Evolutionary conservation across 2,797 vertebrate species (phyloP), one percentile per base, ranked within the genome.

Genomic region (Dermochelys coriacea): DNA sequence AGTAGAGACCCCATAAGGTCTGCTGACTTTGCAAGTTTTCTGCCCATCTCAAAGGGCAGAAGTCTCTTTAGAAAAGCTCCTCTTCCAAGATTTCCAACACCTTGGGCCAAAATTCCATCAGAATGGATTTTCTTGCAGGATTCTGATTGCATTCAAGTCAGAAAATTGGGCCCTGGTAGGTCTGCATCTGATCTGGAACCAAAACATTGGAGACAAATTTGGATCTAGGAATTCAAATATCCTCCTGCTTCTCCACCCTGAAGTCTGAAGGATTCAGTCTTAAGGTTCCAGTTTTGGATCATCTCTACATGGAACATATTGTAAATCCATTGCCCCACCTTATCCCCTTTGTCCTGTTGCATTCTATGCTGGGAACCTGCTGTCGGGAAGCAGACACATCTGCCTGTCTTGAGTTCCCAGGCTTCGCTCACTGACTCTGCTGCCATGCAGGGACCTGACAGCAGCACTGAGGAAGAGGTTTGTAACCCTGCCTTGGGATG

Each of bases 351-450:
- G 68, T 89, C 21, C 85, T 54, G 57, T 50, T 88, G 85, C 27
- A 0, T 23, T 79, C 47, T 86, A 74, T 82, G 80, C 80, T 41
- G 27, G 89, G n/a, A 52, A 80, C 41, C 18, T 87, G 12, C 50
- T 61, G n/a, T 21, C 0, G 0, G 0, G 1, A 82, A 75, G 49
- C 87, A 1, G 0, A 87, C 0, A 3, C 90, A 82, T 87, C 68
- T 34, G 88, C 78, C 92, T 93, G 94, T 88, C 94, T 84, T 55
- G 75, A 55, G 92, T 59, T n/a, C 90, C 90, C 0, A 0, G 79
- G 85, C 88, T 87, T n/a, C 47, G 79, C 87, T 90, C 0, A 0
- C 45, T 31, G 88, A 93, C 12, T 75, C 23, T 49, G 37, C 37
- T 89, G 90, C 94, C 2, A 0, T 75, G 87, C 85, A 83, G 90